Conservation (phyloP, 2,113 vertebrate genomes). For the Myrmecophaga tridactyla region DNA sequence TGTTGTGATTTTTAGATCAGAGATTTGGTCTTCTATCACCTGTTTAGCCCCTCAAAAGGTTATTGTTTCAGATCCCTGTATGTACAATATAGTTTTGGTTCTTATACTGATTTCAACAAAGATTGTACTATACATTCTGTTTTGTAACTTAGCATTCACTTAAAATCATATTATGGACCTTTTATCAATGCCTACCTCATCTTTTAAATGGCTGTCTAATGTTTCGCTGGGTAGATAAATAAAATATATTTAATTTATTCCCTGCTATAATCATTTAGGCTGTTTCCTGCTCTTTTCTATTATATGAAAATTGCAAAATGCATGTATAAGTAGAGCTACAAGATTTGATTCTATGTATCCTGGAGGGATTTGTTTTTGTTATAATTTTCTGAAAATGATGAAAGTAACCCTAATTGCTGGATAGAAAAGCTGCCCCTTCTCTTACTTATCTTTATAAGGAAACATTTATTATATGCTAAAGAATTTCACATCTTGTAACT, state of each 20-base stretch:
- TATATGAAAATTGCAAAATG: constrained; percentile 1
- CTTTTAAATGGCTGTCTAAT: neutral
- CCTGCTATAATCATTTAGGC: constrained; percentile 2
- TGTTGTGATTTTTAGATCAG: neutral
- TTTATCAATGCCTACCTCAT: neutral
- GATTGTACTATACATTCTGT: neutral
- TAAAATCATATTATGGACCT: neutral
- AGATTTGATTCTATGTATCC: neutral
- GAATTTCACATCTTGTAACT: neutral
- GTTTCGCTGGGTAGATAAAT: neutral
- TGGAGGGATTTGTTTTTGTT: neutral
- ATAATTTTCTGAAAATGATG: neutral
- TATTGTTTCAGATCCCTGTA: neutral
- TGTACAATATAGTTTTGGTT: neutral
- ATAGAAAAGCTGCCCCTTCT: neutral
- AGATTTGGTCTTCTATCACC: neutral
- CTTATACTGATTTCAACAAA: neutral
- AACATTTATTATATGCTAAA: neutral
- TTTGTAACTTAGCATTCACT: constrained; percentile 2
- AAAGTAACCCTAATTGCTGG: neutral
- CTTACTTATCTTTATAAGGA: neutral
- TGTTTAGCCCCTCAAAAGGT: neutral
- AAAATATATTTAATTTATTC: neutral
- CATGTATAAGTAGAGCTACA: neutral
- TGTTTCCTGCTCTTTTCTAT: neutral